Percentiles rank a stretch among this genome's conserved stretches.
phyloP scores from a whole-genome alignment of 2,888 invertebrate species.

The Seladonia tumulorum region DNA sequence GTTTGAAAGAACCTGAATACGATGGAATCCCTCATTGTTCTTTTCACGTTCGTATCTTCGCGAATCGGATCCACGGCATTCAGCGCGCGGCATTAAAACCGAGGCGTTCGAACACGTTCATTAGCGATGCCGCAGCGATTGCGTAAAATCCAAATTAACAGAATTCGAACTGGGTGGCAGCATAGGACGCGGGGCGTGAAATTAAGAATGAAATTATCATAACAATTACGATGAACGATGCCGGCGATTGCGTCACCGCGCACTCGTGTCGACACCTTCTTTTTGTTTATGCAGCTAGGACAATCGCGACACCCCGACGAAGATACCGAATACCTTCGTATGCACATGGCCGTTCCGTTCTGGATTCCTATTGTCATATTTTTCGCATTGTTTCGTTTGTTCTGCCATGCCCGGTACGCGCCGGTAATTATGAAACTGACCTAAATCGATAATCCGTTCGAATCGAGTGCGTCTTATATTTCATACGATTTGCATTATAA shows the following conservation, averaged over 20 bases:
- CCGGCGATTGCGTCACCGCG: constrained; percentile 53
- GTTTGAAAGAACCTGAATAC: not conserved
- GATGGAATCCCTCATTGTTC: not conserved
- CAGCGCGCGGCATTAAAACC: constrained; percentile 4
- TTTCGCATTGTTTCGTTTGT: constrained; percentile 6
- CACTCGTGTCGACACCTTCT: constrained; percentile 58
- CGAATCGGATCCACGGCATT: constrained; percentile 1
- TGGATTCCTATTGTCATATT: constrained; percentile 30
- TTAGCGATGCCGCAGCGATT: constrained; percentile 27
- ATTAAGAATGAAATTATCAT: constrained; percentile 65
- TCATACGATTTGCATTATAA: not conserved
- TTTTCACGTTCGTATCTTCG: not conserved
- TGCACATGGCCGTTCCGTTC: constrained; percentile 37
- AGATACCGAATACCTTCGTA: constrained; percentile 45
- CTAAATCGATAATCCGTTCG: constrained; percentile 1
- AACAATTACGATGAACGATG: constrained; percentile 54
- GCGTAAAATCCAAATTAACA: constrained; percentile 40
- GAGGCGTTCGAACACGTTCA: constrained; percentile 32
- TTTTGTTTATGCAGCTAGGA: constrained; percentile 48
- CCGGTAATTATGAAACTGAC: constrained; percentile 4
- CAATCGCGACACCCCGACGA: constrained; percentile 56
- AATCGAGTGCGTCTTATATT: not conserved
- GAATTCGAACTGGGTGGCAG: constrained; percentile 41
- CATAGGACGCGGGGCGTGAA: constrained; percentile 42
- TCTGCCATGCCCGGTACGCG: not conserved